Base-by-base conservation (phyloP, 1,140 invertebrate genomes). In the Nasonia longicornis region DNA sequence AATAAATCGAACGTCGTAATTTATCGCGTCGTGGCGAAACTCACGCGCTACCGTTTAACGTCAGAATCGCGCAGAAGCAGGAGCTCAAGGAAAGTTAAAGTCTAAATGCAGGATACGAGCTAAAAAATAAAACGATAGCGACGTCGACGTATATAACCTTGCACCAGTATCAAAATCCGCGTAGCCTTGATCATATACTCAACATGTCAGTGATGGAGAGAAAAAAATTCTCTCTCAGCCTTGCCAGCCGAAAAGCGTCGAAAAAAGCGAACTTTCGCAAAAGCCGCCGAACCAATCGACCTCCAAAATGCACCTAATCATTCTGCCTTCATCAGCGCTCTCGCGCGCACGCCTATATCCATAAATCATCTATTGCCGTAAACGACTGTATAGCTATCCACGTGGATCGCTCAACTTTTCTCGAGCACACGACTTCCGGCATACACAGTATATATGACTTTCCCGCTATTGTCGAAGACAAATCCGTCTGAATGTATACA, bases 381-480 rank as follows among this genome's bases (percentile, higher is more conserved):
- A 52, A 35, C 38, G 38, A 42, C 38, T 42, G 8, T 42, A 42
- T 42, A 35, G 31, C 3, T 35, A 42, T 42, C 7, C 38, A 42
- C 48, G 16, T 52, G 52, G 16, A n/a, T 42, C 35, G 35, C 2
- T 71, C 69, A 14, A 31, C 2, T 73, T 73, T 48, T 73, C 31
- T 48, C 45, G 45, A 67, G 69, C 35, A 35, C 35, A 35, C 14
- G 35, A 42, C 69, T n/a, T 71, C 69, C 14, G 69, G 4, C 20
- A 70, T 31, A 26, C 26, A 26, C 26, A 10, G 10, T 20, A 38
- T 35, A 20, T 35, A 38, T 35, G 22, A 73, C 71, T 73, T 73
- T 73, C 71, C 42, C 71, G 71, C 12, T 73, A 31, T 76, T 64
- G 74, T 42, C 35, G 20, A 66, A 64, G 74, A 11, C 58, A n/a